Evolutionary conservation across 2,797 vertebrate genomes (phyloP).

Genomic region (Ficedula albicollis): DNA sequence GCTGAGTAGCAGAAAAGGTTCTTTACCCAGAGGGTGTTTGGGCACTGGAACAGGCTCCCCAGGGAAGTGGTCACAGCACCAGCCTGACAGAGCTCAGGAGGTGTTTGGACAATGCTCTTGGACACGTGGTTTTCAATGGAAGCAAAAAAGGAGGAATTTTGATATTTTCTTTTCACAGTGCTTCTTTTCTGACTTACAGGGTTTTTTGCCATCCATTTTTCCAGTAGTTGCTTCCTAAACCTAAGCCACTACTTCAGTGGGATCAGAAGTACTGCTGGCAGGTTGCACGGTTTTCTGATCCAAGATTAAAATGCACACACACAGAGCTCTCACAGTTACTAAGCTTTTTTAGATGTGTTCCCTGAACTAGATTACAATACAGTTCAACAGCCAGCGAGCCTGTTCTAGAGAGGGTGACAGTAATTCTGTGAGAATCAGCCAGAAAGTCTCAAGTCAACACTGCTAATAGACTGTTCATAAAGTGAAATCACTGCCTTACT

Average conservation of each 20-base stretch:
- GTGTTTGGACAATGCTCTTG: neutral
- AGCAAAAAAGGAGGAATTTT: neutral
- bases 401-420: neutral
- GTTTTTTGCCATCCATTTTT: neutral
- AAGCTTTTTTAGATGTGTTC: neutral
- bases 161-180: neutral
- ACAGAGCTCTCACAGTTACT: neutral
- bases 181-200: neutral
- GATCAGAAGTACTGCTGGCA: neutral
- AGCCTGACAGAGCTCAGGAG: neutral
- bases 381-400: neutral
- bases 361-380: neutral
- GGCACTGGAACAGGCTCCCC: neutral
- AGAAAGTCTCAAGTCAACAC: neutral
- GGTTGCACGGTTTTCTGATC: neutral
- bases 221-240: neutral
- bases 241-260: neutral
- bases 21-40: rapidly evolving
- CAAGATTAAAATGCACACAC: neutral
- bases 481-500: neutral
- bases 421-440: neutral
- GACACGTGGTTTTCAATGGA: rapidly evolving
- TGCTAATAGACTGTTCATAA: neutral
- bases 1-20: rapidly evolving
- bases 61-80: too few relatives aligned